These are phyloP conservation scores for Datnioides undecimradiatus DNA, from an alignment of 2,113 vertebrate genomes.

Conservation along the genomic window DNA sequence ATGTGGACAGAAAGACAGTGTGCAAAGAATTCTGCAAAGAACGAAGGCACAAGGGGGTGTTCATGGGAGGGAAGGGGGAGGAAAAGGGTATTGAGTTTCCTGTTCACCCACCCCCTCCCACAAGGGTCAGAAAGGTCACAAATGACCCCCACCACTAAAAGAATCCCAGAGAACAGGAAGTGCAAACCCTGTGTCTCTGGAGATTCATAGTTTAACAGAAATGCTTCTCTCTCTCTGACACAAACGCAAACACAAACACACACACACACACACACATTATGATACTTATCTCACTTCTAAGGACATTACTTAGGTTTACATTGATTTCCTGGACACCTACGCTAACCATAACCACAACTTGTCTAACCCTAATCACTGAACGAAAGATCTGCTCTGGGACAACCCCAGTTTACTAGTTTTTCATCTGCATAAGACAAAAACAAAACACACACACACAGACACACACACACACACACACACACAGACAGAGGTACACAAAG, in stretches of 20 bases:
- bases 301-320: no score
- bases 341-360: no score
- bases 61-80: conserved; percentile 24
- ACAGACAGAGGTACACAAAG: conserved; percentile 15
- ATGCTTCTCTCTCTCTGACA: conserved; percentile 10
- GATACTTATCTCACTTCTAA: no score
- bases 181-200: conserved; percentile 53
- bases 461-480: conserved; percentile 15
- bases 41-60: conserved; percentile 9
- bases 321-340: no score
- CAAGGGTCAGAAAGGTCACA: conserved; percentile 70
- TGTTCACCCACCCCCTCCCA: conserved; percentile 23
- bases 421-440: no score
- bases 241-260: not conserved
- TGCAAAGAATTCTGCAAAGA: conserved; percentile 35
- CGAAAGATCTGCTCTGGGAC: no score
- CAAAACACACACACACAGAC: not conserved
- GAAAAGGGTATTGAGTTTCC: conserved; percentile 68
- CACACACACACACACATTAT: conserved; percentile 22
- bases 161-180: conserved; percentile 72
- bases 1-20: not conserved
- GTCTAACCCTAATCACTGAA: no score
- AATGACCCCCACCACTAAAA: conserved; percentile 44
- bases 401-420: no score
- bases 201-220: conserved; percentile 49